phyloP scores from a whole-genome alignment of 2,113 vertebrate genomes.

The Nesoenas mayeri region DNA sequence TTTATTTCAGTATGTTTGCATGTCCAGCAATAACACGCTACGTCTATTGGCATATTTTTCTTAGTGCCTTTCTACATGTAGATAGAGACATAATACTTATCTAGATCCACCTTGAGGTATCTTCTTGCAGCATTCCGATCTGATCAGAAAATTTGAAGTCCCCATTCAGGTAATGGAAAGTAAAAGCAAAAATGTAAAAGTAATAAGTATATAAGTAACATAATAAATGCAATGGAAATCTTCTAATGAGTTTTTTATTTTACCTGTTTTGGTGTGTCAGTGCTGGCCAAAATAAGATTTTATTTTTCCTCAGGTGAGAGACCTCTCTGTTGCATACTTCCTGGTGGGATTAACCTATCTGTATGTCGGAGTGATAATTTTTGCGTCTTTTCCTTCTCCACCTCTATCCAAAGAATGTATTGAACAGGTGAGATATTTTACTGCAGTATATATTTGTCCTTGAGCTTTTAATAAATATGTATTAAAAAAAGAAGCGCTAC shows the following conservation, averaged over 20 bases:
- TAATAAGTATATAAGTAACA: neutral
- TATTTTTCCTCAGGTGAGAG: slow-evolving; percentile 84
- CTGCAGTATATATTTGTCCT: neutral
- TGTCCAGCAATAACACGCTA: neutral
- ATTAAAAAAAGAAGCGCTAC: neutral
- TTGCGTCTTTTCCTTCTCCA: slow-evolving; percentile 92
- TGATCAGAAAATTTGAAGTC: neutral
- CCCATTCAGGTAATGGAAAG: neutral
- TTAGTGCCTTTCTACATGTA: neutral
- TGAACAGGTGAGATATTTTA: slow-evolving; percentile 82
- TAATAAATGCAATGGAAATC: neutral
- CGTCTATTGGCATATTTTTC: neutral
- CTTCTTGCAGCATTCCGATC: neutral
- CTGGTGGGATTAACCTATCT: slow-evolving; percentile 93
- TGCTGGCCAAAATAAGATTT: neutral
- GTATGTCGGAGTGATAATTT: slow-evolving; percentile 92
- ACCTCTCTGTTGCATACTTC: slow-evolving; percentile 93
- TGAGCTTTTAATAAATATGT: neutral
- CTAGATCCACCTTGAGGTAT: neutral
- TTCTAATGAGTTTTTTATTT: neutral
- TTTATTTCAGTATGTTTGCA: neutral
- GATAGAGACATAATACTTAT: neutral
- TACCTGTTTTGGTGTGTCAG: neutral
- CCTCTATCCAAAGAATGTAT: slow-evolving; percentile 93
- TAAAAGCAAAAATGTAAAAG: neutral